A percentile compares a stretch with the other conserved stretches of the same genome.
Conservation (phyloP, 1,140 invertebrate species). For the Marisa cornuarietis region DNA sequence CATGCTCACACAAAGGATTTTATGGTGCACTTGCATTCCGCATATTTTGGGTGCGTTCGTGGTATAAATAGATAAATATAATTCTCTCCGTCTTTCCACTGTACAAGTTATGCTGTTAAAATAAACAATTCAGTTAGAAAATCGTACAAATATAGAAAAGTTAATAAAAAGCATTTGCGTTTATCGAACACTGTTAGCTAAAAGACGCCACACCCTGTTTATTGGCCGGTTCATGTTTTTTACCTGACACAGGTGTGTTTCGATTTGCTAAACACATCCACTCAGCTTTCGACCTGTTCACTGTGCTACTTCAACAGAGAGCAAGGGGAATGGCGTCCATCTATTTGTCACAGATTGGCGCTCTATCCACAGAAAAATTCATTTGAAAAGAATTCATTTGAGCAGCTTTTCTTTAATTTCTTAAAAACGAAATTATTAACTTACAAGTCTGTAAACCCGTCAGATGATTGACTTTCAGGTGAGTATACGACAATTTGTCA, state of each 20-base stretch:
- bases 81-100: neutral
- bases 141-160: neutral
- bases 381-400: neutral
- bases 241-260: constrained; percentile 10
- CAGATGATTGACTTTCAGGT: neutral
- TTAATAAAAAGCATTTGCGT: neutral
- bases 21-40: no score
- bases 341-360: neutral
- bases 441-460: neutral
- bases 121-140: no score
- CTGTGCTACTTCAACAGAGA: neutral
- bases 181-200: no score
- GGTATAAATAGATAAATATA: neutral
- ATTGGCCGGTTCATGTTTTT: constrained; percentile 5
- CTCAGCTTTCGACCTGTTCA: constrained; percentile 2
- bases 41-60: neutral
- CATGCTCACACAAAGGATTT: no score
- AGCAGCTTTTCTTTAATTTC: neutral
- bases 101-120: neutral
- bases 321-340: constrained; percentile 16
- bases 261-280: neutral
- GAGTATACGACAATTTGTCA: neutral
- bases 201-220: neutral
- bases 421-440: neutral
- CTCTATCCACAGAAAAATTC: neutral